These are phyloP conservation scores for Caenorhabditis sp. DNA, from an alignment of 2,888 invertebrate genomes.

Conservation along the genomic window DNA sequence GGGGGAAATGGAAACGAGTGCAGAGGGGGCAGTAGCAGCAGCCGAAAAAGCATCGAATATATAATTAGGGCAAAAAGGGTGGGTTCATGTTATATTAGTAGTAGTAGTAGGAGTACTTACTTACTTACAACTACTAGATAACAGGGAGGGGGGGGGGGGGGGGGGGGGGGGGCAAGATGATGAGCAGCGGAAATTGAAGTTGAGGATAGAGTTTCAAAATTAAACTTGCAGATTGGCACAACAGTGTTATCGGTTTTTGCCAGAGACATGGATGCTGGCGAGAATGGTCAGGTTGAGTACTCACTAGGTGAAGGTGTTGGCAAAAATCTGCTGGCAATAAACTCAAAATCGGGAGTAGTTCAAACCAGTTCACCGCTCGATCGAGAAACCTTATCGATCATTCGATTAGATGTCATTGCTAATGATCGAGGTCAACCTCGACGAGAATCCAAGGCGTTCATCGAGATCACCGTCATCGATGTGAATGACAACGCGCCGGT, in stretches of 20 bases:
- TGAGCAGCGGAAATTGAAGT: too few species aligned
- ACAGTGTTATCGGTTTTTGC: conserved; percentile 75
- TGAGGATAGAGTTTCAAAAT: too few species aligned
- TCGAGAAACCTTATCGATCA: conserved; percentile 76
- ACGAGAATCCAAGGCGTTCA: conserved; percentile 52
- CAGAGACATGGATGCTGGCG: conserved; percentile 86
- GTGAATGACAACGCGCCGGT: conserved; percentile 70
- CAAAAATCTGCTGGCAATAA: conserved; percentile 80
- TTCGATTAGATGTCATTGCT: conserved; percentile 68
- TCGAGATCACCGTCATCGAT: conserved; percentile 64
- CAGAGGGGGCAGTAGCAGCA: too few species aligned
- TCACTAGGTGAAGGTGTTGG: conserved; percentile 55
- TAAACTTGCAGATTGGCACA: conserved; percentile 65
- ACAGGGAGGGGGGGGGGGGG: too few species aligned
- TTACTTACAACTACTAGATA: too few species aligned
- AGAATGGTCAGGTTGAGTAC: conserved; percentile 79
- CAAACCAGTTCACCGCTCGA: conserved; percentile 85
- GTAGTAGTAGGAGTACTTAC: too few species aligned
- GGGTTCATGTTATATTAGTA: too few species aligned
- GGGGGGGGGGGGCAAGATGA: too few species aligned
- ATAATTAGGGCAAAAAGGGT: too few species aligned
- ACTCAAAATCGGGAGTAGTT: conserved; percentile 91
- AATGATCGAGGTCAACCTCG: conserved; percentile 62
- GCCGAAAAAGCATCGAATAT: too few species aligned
- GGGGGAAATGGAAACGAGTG: too few species aligned